Conservation (phyloP, 2,888 invertebrate species). For the Xanthorhoe designata region DNA sequence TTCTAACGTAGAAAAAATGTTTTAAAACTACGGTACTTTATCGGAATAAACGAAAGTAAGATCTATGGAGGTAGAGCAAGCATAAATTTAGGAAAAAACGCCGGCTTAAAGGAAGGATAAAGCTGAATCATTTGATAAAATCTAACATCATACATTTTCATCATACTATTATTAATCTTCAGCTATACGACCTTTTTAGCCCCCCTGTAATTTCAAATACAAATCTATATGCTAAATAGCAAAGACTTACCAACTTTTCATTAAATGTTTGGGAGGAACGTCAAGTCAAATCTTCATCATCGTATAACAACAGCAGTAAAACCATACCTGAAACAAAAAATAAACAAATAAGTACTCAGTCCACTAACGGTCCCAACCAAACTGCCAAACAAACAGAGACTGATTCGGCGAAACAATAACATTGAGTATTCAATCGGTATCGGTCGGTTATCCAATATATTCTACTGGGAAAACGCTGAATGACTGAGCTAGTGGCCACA, state of each 20-base stretch:
- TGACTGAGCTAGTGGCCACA: slow-evolving; percentile 40
- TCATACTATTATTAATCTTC: no score
- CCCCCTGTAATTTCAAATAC: no score
- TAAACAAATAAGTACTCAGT: slow-evolving; percentile 21
- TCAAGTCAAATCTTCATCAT: neutral
- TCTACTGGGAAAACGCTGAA: slow-evolving; percentile 55
- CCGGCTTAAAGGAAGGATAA: no score
- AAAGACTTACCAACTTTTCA: neutral
- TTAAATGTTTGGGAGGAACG: neutral
- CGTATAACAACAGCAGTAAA: neutral
- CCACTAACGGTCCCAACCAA: slow-evolving; percentile 18
- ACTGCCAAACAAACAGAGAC: slow-evolving; percentile 34
- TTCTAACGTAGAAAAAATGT: neutral
- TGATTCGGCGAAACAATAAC: slow-evolving; percentile 30
- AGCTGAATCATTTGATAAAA: no score
- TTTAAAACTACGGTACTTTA: neutral
- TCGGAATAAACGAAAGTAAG: no score
- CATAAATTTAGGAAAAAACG: no score
- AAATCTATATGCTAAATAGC: no score
- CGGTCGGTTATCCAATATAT: slow-evolving; percentile 50
- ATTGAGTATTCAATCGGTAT: slow-evolving; percentile 48
- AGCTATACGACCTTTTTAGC: no score
- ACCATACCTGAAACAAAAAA: slow-evolving; percentile 53
- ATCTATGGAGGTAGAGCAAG: no score
- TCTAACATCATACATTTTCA: neutral